These are phyloP conservation scores for Augiades crinisus DNA, from an alignment of 2,888 invertebrate genomes.

Conservation along the genomic window DNA sequence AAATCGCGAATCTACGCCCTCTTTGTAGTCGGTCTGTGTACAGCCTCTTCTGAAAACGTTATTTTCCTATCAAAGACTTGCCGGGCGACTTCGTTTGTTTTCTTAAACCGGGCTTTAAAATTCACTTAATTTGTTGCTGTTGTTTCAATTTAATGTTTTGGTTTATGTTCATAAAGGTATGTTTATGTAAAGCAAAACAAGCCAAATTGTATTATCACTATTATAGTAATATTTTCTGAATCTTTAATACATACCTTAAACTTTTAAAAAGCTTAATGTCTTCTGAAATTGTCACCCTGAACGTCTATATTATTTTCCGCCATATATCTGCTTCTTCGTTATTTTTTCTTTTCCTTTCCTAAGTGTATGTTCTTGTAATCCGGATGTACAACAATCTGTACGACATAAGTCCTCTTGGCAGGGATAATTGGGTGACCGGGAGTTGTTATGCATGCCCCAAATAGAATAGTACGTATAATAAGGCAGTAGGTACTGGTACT, in stretches of 20 bases:
- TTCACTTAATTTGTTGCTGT: background rate
- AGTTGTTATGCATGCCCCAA: background rate
- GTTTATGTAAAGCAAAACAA: no score
- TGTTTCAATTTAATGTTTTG: background rate
- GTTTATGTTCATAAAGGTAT: no score
- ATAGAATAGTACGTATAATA: background rate
- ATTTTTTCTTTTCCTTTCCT: background rate
- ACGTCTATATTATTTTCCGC: no score
- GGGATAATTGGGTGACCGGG: background rate
- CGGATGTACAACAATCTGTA: background rate
- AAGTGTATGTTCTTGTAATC: background rate
- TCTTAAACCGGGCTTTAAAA: background rate
- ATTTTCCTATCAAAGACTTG: conserved; percentile 26
- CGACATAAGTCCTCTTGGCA: background rate
- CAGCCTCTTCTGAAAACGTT: conserved; percentile 31
- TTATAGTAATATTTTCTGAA: no score
- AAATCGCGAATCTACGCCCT: conserved; percentile 7
- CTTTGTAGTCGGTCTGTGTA: conserved; percentile 28
- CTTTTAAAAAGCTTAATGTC: no score
- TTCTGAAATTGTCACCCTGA: no score
- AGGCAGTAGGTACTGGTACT: background rate
- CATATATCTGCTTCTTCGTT: no score
- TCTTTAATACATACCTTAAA: no score
- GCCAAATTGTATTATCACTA: no score
- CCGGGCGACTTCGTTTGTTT: background rate